Conservation (phyloP, 1,140 invertebrate species). For the Ridgeia piscesae region DNA sequence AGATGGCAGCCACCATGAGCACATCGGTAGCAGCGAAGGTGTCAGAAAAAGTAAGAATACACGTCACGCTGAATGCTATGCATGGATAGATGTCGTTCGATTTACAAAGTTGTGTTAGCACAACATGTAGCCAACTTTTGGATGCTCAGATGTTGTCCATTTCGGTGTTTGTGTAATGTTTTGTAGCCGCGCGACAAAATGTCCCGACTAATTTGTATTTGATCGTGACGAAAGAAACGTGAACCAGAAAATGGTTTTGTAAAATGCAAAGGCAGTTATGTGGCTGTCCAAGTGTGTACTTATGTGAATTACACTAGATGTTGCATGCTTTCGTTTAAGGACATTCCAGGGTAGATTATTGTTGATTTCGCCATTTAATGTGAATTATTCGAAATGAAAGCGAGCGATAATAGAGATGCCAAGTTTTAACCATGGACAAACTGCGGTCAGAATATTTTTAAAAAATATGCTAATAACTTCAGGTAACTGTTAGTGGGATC, state of each 20-base stretch:
- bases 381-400: background rate
- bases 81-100: background rate
- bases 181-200: background rate
- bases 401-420: background rate
- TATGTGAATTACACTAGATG: background rate
- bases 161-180: background rate
- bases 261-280: background rate
- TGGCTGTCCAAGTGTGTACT: background rate
- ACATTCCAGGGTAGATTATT: background rate
- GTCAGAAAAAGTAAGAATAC: slow-evolving; percentile 1
- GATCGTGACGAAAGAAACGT: too few species aligned
- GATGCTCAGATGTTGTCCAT: background rate
- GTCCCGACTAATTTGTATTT: background rate
- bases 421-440: background rate
- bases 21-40: background rate
- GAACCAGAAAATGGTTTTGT: background rate
- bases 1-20: background rate
- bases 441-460: too few species aligned
- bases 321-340: background rate
- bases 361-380: background rate
- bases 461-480: too few species aligned
- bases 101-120: background rate
- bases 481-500: too few species aligned
- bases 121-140: background rate
- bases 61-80: background rate